These are phyloP conservation scores for Excalfactoria chinensis DNA, from an alignment of 2,113 vertebrate species.

Conservation along the genomic window DNA sequence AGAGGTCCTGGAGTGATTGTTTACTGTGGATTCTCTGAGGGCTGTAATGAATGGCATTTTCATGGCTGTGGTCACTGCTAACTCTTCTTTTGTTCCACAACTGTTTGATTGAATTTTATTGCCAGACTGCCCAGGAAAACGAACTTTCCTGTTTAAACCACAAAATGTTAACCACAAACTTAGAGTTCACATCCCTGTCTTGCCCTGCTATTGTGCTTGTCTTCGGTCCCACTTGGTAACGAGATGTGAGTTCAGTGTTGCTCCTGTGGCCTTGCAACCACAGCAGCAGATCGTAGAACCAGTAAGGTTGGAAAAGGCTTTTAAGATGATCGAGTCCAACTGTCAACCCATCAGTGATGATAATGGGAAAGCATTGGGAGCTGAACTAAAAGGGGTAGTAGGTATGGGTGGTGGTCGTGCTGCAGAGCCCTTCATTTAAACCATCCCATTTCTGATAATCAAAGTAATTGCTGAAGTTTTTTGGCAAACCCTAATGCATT, in stretches of 20 bases:
- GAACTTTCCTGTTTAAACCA: not conserved
- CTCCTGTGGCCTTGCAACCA: rapidly evolving
- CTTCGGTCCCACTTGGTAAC: not conserved
- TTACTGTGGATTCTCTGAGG: not conserved
- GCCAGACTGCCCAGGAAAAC: not conserved
- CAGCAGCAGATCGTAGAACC: not conserved
- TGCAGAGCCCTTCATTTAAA: not conserved
- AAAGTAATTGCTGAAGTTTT: not conserved
- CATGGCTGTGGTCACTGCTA: not conserved
- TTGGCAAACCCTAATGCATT: not conserved
- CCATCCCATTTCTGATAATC: not conserved
- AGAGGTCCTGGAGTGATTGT: not conserved
- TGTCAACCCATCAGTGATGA: not conserved
- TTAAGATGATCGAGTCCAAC: too few species aligned
- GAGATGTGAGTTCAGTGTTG: not conserved
- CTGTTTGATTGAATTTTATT: not conserved
- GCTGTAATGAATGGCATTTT: not conserved
- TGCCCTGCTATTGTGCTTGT: not conserved
- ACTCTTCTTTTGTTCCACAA: not conserved
- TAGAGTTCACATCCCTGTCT: not conserved
- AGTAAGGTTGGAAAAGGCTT: too few species aligned
- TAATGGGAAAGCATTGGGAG: rapidly evolving
- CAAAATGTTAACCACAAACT: not conserved
- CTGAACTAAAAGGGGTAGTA: not conserved
- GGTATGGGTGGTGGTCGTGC: not conserved